phyloP scores from a whole-genome alignment of 1,140 invertebrate species.

The Hylaeus volcanicus region DNA sequence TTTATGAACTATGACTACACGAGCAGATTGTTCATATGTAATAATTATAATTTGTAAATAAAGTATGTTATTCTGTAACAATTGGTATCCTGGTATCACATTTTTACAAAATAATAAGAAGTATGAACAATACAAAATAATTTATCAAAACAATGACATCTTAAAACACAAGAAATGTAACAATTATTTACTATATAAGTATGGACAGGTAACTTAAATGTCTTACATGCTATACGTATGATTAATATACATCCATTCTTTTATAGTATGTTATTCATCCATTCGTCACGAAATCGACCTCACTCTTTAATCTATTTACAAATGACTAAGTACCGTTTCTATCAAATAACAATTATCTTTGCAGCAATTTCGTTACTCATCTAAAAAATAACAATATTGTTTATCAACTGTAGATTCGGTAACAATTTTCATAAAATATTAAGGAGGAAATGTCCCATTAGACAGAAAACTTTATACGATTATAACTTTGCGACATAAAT shows the following conservation, averaged over 20 bases:
- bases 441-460: background rate
- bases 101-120: background rate
- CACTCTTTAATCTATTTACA: conserved; percentile 7
- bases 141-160: conserved; percentile 62
- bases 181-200: conserved; percentile 22
- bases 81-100: background rate
- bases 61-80: conserved; percentile 62
- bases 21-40: conserved; percentile 57
- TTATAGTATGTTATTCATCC: conserved; percentile 29
- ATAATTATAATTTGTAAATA: conserved; percentile 70
- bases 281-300: background rate
- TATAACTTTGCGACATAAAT: conserved; percentile 6
- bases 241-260: conserved; percentile 1
- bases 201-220: conserved; percentile 19
- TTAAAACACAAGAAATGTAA: conserved; percentile 45
- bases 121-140: conserved; percentile 60
- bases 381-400: background rate
- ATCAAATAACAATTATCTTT: background rate
- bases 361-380: background rate
- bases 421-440: background rate
- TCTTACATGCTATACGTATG: conserved; percentile 44
- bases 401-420: background rate
- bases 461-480: conserved; percentile 21
- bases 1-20: conserved; percentile 57
- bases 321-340: background rate